Evolutionary conservation across 2,797 vertebrate species (phyloP).

Genomic region (Austrolebias charrua): DNA sequence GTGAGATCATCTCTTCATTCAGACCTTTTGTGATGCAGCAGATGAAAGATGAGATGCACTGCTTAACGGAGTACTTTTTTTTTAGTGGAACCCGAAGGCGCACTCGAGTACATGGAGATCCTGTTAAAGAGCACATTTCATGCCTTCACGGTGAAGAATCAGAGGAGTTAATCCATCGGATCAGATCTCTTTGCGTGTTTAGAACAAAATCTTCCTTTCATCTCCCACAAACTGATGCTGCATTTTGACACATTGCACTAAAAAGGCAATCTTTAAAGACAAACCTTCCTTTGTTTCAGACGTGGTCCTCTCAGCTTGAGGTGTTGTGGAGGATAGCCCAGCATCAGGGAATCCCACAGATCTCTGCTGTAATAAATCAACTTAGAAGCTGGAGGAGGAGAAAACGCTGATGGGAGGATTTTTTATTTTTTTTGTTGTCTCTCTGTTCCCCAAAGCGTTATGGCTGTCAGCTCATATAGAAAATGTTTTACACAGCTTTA

Average conservation of each 20-base stretch:
- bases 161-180: constrained; percentile 16
- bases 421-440: constrained; percentile 57
- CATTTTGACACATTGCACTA: constrained; percentile 19
- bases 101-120: constrained; percentile 15
- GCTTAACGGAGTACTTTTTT: constrained; percentile 46
- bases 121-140: constrained; percentile 40
- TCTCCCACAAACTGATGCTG: constrained; percentile 23
- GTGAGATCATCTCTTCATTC: constrained; percentile 39
- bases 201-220: constrained; percentile 8
- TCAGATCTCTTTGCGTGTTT: constrained; percentile 35
- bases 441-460: constrained; percentile 47
- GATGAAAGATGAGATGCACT: constrained; percentile 54
- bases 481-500: constrained; percentile 46
- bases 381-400: constrained; percentile 67
- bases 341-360: constrained; percentile 71
- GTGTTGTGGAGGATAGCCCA: constrained; percentile 53
- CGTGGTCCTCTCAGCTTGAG: constrained; percentile 20
- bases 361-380: constrained; percentile 71
- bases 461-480: constrained; percentile 56
- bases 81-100: constrained; percentile 36
- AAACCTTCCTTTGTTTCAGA: constrained; percentile 32
- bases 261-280: constrained; percentile 25
- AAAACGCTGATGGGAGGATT: constrained; percentile 73
- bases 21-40: constrained; percentile 44
- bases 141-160: constrained; percentile 38